These are phyloP conservation scores for Clinocottus analis DNA, from an alignment of 2,113 vertebrate genomes.

Conservation along the genomic window DNA sequence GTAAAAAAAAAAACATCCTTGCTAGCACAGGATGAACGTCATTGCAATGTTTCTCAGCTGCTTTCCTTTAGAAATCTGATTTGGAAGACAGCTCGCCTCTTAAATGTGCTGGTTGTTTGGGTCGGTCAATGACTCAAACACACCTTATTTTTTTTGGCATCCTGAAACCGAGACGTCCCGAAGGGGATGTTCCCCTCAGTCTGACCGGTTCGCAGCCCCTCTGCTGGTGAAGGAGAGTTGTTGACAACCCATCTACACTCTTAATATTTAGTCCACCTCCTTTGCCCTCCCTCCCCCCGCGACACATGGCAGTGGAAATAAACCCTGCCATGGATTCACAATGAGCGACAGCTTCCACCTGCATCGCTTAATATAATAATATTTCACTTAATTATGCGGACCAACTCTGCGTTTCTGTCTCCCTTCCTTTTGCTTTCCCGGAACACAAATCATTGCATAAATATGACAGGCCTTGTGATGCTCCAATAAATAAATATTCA, in stretches of 20 bases:
- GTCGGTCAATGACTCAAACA: slow-evolving; percentile 18
- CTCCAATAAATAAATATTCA: background rate
- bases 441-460: slow-evolving; percentile 2
- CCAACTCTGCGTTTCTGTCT: background rate
- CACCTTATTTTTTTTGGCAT: slow-evolving; percentile 16
- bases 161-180: background rate
- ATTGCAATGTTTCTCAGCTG: slow-evolving; percentile 23
- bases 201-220: slow-evolving; percentile 4
- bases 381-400: slow-evolving; percentile 16
- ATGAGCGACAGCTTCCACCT: slow-evolving; percentile 10
- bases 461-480: background rate
- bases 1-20: background rate
- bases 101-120: slow-evolving; percentile 36
- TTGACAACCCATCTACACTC: slow-evolving; percentile 24
- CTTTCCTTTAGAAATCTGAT: slow-evolving; percentile 40
- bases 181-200: slow-evolving; percentile 13
- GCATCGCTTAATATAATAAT: background rate
- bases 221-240: background rate
- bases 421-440: fast-evolving
- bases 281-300: no score
- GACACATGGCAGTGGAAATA: background rate
- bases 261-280: no score
- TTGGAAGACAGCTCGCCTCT: slow-evolving; percentile 25
- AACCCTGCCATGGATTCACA: slow-evolving; percentile 16
- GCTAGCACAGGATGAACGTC: background rate